A percentile compares a stretch with the other conserved stretches of the same genome.
phyloP scores from a whole-genome alignment of 2,797 vertebrate species.

The Oceanodroma leucorhoa region DNA sequence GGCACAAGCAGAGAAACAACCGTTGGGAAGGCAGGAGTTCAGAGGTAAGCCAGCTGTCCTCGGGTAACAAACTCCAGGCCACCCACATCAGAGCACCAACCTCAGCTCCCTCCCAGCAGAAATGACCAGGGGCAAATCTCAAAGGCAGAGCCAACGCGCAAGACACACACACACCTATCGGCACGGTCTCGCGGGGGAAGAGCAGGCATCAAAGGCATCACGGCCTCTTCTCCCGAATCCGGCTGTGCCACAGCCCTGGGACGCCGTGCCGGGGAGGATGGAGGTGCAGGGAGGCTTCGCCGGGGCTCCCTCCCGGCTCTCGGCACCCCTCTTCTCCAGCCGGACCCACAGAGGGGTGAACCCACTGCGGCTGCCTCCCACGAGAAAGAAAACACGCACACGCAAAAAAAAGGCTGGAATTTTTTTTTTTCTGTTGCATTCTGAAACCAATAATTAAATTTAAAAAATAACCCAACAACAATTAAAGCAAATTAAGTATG shows the following conservation, averaged over 20 bases:
- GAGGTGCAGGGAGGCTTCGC: fast-evolving
- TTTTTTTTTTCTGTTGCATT: background rate
- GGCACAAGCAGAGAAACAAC: constrained; percentile 39
- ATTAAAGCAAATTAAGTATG: constrained; percentile 46
- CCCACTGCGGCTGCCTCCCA: background rate
- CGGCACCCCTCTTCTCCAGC: background rate
- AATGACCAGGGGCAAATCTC: constrained; percentile 62
- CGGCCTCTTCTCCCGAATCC: background rate
- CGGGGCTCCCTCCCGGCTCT: background rate
- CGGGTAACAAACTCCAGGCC: constrained; percentile 63
- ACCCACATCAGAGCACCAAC: constrained; percentile 61
- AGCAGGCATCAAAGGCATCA: background rate
- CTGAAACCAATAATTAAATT: constrained; percentile 54
- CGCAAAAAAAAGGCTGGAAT: fast-evolving
- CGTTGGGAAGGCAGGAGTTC: constrained; percentile 58
- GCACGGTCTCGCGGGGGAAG: background rate
- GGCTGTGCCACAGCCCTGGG: background rate
- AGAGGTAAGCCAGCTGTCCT: constrained; percentile 60
- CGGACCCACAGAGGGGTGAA: background rate
- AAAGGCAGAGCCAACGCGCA: background rate
- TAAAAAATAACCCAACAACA: background rate
- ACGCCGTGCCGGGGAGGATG: fast-evolving
- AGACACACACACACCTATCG: background rate
- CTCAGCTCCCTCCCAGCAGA: constrained; percentile 48
- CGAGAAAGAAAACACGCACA: background rate